Percentiles rank a stretch among this genome's conserved stretches.
Evolutionary conservation across 2,888 invertebrate genomes (phyloP).

Genomic region (Agrenia bidenticulata): DNA sequence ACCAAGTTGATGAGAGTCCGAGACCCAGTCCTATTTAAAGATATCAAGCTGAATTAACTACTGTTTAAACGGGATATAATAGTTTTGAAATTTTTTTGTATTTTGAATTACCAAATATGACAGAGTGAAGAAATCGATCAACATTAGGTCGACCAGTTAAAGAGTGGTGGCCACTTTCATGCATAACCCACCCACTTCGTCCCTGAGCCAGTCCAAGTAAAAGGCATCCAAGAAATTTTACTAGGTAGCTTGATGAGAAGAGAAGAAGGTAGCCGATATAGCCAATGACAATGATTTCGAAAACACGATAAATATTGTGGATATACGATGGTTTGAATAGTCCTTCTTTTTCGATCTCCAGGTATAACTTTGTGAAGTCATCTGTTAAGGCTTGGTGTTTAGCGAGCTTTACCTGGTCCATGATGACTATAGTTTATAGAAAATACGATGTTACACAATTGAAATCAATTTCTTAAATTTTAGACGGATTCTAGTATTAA

Average conservation of each 20-base stretch:
- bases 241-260: constrained; percentile 32
- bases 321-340: constrained; percentile 41
- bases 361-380: constrained; percentile 46
- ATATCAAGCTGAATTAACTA: neutral
- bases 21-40: constrained; percentile 31
- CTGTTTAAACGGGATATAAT: too few species aligned
- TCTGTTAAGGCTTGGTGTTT: constrained; percentile 41
- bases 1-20: constrained; percentile 43
- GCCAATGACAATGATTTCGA: constrained; percentile 35
- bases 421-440: constrained; percentile 15
- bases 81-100: too few species aligned
- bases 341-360: constrained; percentile 47
- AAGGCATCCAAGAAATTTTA: constrained; percentile 42
- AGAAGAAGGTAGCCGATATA: constrained; percentile 39
- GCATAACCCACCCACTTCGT: constrained; percentile 46
- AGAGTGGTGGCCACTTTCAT: constrained; percentile 46
- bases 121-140: constrained; percentile 36
- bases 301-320: constrained; percentile 38
- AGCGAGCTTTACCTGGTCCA: constrained; percentile 36
- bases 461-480: neutral
- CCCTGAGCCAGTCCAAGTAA: constrained; percentile 41
- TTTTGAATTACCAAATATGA: constrained; percentile 46
- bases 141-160: constrained; percentile 40
- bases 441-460: too few species aligned
- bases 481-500: neutral